Evolutionary conservation across 2,113 vertebrate species (phyloP), one percentile per base, ranked within the genome.

Genomic region (Carlito syrichta): DNA sequence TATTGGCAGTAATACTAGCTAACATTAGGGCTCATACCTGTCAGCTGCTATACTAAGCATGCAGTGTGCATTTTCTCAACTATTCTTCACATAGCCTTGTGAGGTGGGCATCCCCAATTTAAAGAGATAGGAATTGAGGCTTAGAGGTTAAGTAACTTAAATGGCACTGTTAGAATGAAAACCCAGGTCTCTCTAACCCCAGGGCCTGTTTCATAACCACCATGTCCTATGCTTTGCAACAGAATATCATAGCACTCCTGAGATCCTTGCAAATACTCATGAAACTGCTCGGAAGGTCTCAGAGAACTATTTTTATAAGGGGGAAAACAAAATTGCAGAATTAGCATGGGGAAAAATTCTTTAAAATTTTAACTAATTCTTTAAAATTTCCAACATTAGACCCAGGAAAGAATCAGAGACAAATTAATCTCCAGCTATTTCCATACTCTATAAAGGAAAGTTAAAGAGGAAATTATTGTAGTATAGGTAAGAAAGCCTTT

Each of bases 271-370:
- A 90, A n/a, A 63, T 25, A 30, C 10, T 17, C 22, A n/a, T 1
- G 22, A 81, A 69, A 88, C 45, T n/a, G 12, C 3, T 48, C 25
- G 60, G 50, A 83, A 76, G 40, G 16, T 30, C 56, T 87, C 56
- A 69, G 50, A 93, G 38, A 25, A 43, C 48, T 83, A 48, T 73
- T 91, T 91, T 92, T 25, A 52, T 38, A 12, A 81, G 16, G 8
- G 35, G 8, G 9, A 83, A 96, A 86, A 52, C 5, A 95, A 23
- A 90, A 91, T 48, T 87, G 50, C 63, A 94, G 90, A 86, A 79
- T 81, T 68, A 90, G 54, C n/a, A 8, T 32, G 9, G 76, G 52
- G n/a, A 13, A 54, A 54, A 40, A 54, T 52, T 92, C 76, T 66
- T 94, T 25, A 92, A 86, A 69, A 69, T 19, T 38, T 69, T 38